Evolutionary conservation across 2,888 invertebrate genomes (phyloP).

Genomic region (Pterostichus madidus): DNA sequence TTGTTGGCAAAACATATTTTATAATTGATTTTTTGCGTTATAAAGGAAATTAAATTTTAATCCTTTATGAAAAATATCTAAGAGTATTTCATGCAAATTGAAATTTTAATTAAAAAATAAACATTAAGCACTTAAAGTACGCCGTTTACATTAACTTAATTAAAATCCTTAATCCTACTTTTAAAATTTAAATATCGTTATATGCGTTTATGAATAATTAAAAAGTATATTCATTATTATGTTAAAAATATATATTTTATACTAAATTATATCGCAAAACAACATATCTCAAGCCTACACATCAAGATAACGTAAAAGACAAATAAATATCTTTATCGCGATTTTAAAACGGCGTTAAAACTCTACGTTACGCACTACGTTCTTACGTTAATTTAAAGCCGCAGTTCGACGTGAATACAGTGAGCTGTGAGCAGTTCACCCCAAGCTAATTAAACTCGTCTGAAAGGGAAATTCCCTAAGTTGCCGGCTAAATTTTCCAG

Average conservation of each 20-base stretch:
- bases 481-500: neutral
- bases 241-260: constrained; percentile 12
- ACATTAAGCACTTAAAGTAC: neutral
- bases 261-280: neutral
- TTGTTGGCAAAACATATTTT: constrained; percentile 5
- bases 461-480: constrained; percentile 21
- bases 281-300: too few species aligned
- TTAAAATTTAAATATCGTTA: too few species aligned
- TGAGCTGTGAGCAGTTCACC: neutral
- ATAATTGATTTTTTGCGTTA: neutral
- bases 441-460: constrained; percentile 26
- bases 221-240: neutral
- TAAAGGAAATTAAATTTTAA: too few species aligned
- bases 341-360: too few species aligned
- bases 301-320: too few species aligned
- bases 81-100: neutral
- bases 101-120: constrained; percentile 16
- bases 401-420: too few species aligned
- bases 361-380: neutral
- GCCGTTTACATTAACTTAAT: too few species aligned
- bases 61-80: too few species aligned
- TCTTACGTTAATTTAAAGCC: neutral
- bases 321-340: neutral
- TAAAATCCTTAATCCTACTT: too few species aligned
- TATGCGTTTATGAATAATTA: too few species aligned